Percentiles rank a stretch among this genome's conserved stretches.
Conservation (phyloP, 2,113 vertebrate genomes). For the Colius striatus region DNA sequence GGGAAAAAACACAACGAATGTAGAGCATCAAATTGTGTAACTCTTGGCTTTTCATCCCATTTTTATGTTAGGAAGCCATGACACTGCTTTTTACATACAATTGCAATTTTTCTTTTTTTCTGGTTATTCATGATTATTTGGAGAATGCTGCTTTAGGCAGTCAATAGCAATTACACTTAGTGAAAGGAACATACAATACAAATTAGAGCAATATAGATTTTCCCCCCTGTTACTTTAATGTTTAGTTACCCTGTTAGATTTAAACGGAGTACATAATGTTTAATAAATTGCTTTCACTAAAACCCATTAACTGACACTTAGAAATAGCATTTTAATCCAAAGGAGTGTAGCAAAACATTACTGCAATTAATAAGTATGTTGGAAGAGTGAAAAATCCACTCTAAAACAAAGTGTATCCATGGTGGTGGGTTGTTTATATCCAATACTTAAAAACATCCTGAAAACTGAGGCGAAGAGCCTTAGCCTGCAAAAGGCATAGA, state of each 20-base stretch:
- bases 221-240: slow-evolving; percentile 75
- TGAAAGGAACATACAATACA: slow-evolving; percentile 81
- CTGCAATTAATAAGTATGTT: slow-evolving; percentile 62
- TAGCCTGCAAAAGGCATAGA: not conserved
- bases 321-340: slow-evolving; percentile 72
- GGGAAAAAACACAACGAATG: not conserved
- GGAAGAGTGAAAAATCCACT: slow-evolving; percentile 63
- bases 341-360: slow-evolving; percentile 69
- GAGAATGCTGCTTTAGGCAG: slow-evolving; percentile 76
- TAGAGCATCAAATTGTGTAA: not conserved
- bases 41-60: not conserved
- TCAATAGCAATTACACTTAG: slow-evolving; percentile 82
- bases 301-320: slow-evolving; percentile 78
- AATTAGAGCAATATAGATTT: slow-evolving; percentile 82
- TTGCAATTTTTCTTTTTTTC: slow-evolving; percentile 74
- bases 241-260: slow-evolving; percentile 81
- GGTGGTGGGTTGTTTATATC: slow-evolving; percentile 15
- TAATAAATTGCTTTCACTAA: slow-evolving; percentile 80
- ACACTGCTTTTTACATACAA: slow-evolving; percentile 61
- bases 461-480: slow-evolving; percentile 4
- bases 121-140: slow-evolving; percentile 75
- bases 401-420: slow-evolving; percentile 30
- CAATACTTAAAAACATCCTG: slow-evolving; percentile 19
- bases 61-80: not conserved
- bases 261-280: slow-evolving; percentile 78